Conservation (phyloP, 2,888 invertebrate genomes). For the Ashinkailepas kermadecensis region DNA sequence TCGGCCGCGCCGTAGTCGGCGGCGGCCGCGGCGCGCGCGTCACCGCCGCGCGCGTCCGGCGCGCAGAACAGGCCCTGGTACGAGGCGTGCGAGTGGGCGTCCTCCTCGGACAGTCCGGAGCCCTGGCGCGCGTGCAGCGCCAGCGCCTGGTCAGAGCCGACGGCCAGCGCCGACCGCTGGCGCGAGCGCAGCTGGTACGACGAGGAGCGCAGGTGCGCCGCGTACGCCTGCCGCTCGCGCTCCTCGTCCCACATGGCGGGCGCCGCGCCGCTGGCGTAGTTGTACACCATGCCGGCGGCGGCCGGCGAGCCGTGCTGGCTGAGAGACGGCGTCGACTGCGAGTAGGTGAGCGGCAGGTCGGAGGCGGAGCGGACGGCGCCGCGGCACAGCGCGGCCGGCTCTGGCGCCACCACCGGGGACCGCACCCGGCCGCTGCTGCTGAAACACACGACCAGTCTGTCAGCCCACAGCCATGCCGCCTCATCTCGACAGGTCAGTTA, state of each 20-base stretch:
- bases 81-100: constrained; percentile 10
- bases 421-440: constrained; percentile 29
- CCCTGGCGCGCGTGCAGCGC: constrained; percentile 15
- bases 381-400: constrained; percentile 32
- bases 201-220: constrained; percentile 35
- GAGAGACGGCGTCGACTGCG: constrained; percentile 34
- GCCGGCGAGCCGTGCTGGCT: constrained; percentile 41
- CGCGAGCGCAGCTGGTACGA: constrained; percentile 35
- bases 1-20: not conserved
- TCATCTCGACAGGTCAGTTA: not conserved
- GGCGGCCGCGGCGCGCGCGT: not conserved
- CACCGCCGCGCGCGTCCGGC: not conserved
- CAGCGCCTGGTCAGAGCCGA: constrained; percentile 4
- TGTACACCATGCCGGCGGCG: constrained; percentile 30
- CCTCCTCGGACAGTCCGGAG: constrained; percentile 8
- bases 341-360: constrained; percentile 31
- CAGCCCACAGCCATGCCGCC: not conserved
- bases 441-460: not conserved
- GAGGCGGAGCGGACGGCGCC: constrained; percentile 25
- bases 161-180: constrained; percentile 31
- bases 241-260: constrained; percentile 29
- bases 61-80: not conserved
- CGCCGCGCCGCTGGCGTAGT: constrained; percentile 35
- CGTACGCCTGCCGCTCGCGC: constrained; percentile 34
- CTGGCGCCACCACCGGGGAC: constrained; percentile 30